Evolutionary conservation across 2,888 invertebrate species (phyloP).

Genomic region (Oligia strigilis): DNA sequence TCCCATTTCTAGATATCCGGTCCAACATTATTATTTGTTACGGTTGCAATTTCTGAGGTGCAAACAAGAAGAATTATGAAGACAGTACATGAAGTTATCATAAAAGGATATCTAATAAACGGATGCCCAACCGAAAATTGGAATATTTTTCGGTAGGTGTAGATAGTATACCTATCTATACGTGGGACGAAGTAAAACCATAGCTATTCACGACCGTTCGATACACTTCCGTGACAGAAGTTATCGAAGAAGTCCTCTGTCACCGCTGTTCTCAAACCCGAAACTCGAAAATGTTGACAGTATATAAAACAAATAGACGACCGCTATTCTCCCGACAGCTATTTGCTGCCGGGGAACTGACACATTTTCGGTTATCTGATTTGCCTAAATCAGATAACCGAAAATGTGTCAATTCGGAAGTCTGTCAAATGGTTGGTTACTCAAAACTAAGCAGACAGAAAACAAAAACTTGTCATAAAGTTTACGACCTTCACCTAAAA

Average conservation of each 20-base stretch:
- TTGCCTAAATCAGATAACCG: background rate
- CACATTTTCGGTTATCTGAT: too few species aligned
- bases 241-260: background rate
- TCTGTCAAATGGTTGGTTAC: background rate
- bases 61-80: background rate
- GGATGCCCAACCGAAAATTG: background rate
- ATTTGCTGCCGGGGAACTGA: background rate
- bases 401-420: background rate
- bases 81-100: background rate
- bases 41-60: background rate
- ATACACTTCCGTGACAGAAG: background rate
- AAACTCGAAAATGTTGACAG: too few species aligned
- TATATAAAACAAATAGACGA: background rate
- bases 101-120: background rate
- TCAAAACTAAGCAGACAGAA: background rate
- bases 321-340: background rate
- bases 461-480: background rate
- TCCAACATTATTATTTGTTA: constrained; percentile 14
- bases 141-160: background rate
- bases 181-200: background rate
- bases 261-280: background rate
- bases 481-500: background rate
- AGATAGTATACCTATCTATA: background rate
- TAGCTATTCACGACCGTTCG: background rate
- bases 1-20: constrained; percentile 22